Evolutionary conservation across 2,797 vertebrate species (phyloP).

Genomic region (Limosa lapponica): DNA sequence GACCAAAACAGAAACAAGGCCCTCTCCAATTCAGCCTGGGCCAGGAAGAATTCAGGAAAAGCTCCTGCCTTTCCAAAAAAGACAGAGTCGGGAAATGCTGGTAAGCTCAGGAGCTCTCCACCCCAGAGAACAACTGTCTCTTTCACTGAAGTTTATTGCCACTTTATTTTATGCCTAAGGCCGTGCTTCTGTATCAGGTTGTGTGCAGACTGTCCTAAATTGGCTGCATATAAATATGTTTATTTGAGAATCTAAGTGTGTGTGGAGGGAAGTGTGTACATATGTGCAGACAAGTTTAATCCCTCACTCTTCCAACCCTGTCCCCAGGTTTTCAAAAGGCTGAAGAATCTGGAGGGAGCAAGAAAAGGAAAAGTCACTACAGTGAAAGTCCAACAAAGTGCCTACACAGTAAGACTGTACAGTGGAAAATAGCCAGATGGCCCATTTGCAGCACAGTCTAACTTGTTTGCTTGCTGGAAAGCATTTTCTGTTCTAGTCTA

Average conservation of each 20-base stretch:
- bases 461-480: constrained; percentile 35
- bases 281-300: constrained; percentile 10
- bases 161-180: neutral
- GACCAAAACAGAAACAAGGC: neutral
- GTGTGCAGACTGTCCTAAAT: constrained; percentile 1
- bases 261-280: neutral
- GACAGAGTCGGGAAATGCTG: neutral
- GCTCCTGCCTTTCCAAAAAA: neutral
- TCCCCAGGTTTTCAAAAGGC: neutral
- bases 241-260: constrained; percentile 13
- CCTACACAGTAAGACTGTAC: neutral
- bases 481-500: constrained; percentile 4
- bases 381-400: constrained; percentile 20
- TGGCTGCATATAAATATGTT: constrained; percentile 27
- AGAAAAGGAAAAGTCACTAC: neutral
- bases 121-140: neutral
- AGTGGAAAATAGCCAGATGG: constrained; percentile 9
- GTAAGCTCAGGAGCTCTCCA: neutral
- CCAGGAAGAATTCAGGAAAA: neutral
- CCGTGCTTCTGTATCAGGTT: neutral
- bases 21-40: neutral
- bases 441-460: neutral
- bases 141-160: constrained; percentile 27
- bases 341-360: neutral
- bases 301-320: neutral